Conservation (phyloP, 2,113 vertebrate genomes). For the Pygoscelis adeliae region DNA sequence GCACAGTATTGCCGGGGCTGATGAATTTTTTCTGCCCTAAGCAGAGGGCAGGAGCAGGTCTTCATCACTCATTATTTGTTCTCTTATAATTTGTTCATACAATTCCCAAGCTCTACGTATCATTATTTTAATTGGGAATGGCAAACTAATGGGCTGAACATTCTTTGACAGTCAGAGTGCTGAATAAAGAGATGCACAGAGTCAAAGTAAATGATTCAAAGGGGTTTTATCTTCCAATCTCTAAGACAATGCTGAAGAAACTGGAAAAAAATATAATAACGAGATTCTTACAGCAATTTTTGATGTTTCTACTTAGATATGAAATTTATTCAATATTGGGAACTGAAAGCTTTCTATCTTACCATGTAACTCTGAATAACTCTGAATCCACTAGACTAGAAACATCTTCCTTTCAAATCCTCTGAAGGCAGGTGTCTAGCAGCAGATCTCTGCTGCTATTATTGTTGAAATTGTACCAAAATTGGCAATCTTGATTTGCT, state of each 20-base stretch:
- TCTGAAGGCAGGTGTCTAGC: neutral
- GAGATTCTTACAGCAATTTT: neutral
- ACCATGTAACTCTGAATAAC: neutral
- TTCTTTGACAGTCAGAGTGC: neutral
- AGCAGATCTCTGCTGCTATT: neutral
- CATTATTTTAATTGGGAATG: neutral
- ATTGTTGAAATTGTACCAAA: neutral
- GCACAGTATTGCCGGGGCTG: neutral
- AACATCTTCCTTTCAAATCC: neutral
- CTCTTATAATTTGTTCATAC: neutral
- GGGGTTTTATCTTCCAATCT: neutral
- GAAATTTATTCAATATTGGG: neutral
- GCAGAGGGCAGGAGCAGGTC: neutral
- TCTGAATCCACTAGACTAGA: neutral
- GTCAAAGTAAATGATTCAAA: neutral
- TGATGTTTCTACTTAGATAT: neutral
- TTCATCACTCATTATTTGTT: neutral
- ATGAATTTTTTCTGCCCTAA: neutral
- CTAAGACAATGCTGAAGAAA: neutral
- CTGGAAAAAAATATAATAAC: neutral
- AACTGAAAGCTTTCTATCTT: neutral
- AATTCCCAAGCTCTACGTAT: neutral
- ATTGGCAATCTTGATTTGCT: neutral
- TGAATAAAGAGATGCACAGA: neutral
- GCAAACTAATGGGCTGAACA: neutral